Conservation (phyloP, 2,888 invertebrate species). For the Perdita meconis region DNA sequence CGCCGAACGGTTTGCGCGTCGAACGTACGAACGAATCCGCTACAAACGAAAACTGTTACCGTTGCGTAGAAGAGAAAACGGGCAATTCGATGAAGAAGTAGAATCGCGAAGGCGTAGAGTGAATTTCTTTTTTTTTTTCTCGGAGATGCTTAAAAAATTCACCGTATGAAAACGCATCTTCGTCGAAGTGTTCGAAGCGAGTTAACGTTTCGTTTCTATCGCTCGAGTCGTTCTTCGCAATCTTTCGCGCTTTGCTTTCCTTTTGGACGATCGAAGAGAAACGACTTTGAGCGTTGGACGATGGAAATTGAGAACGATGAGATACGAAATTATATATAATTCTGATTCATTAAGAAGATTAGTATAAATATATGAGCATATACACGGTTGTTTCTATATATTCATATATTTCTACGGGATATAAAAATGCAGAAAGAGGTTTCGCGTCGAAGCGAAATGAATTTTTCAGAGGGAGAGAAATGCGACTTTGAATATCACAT, state of each 20-base stretch:
- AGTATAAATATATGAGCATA: slow-evolving; percentile 36
- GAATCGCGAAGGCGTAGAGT: not conserved
- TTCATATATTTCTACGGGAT: slow-evolving; percentile 23
- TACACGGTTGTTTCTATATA: slow-evolving; percentile 13
- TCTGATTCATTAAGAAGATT: slow-evolving; percentile 44
- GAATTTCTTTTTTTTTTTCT: slow-evolving; percentile 2
- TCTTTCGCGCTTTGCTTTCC: not conserved
- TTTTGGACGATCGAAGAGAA: not conserved
- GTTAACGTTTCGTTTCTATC: slow-evolving; percentile 20
- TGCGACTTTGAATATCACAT: slow-evolving; percentile 47
- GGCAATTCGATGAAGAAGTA: not conserved
- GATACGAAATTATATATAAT: slow-evolving; percentile 46
- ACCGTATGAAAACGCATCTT: slow-evolving; percentile 6
- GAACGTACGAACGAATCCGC: slow-evolving; percentile 2
- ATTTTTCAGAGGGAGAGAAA: slow-evolving; percentile 41
- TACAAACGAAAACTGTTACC: not conserved
- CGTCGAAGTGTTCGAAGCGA: not conserved
- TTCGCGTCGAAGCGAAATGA: slow-evolving; percentile 17
- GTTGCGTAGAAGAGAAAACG: not conserved
- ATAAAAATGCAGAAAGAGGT: slow-evolving; percentile 26
- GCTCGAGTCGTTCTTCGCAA: slow-evolving; percentile 2
- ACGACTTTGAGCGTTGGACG: slow-evolving; percentile 15
- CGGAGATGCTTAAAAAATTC: not conserved
- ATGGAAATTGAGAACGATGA: slow-evolving; percentile 25
- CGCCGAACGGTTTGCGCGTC: slow-evolving; percentile 9